Conservation (phyloP, 2,888 invertebrate species). For the Drosophila nigricruria region DNA sequence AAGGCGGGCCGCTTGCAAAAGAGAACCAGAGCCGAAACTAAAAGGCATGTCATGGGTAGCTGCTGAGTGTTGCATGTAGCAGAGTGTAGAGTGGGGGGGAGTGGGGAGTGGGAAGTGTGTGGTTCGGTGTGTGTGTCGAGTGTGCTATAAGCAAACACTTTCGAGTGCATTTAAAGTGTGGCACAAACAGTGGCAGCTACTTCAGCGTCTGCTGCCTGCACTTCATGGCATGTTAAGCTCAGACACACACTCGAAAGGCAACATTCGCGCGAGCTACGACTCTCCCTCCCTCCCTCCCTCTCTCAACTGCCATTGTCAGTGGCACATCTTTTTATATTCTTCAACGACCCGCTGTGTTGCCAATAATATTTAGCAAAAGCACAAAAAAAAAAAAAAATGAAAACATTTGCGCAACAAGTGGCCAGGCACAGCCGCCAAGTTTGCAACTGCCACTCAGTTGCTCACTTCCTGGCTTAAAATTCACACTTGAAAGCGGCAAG, state of each 20-base stretch:
- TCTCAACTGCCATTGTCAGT: conserved; percentile 63
- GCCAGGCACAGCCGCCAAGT: conserved; percentile 38
- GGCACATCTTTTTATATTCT: conserved; percentile 26
- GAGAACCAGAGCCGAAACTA: conserved; percentile 50
- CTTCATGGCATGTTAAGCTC: conserved; percentile 66
- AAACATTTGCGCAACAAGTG: conserved; percentile 41
- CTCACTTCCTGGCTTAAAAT: conserved; percentile 57
- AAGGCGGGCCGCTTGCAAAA: conserved; percentile 54
- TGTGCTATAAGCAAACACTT: conserved; percentile 76
- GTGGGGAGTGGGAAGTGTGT: conserved; percentile 9
- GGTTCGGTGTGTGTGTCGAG: conserved; percentile 46
- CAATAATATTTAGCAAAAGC: conserved; percentile 71
- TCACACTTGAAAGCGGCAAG: conserved; percentile 51
- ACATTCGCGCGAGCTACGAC: conserved; percentile 52
- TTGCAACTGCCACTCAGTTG: conserved; percentile 43
- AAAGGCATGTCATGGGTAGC: conserved; percentile 55
- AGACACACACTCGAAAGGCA: conserved; percentile 68
- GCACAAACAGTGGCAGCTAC: conserved; percentile 75
- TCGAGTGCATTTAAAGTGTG: conserved; percentile 78
- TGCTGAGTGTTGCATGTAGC: conserved; percentile 20
- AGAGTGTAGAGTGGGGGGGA: conserved; percentile 20
- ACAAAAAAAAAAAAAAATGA: conserved; percentile 38
- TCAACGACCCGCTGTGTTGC: conserved; percentile 41
- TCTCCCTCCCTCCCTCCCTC: not conserved
- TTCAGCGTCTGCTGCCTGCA: conserved; percentile 51